Evolutionary conservation across 2,888 invertebrate genomes (phyloP).

Genomic region (Sympetrum striolatum): DNA sequence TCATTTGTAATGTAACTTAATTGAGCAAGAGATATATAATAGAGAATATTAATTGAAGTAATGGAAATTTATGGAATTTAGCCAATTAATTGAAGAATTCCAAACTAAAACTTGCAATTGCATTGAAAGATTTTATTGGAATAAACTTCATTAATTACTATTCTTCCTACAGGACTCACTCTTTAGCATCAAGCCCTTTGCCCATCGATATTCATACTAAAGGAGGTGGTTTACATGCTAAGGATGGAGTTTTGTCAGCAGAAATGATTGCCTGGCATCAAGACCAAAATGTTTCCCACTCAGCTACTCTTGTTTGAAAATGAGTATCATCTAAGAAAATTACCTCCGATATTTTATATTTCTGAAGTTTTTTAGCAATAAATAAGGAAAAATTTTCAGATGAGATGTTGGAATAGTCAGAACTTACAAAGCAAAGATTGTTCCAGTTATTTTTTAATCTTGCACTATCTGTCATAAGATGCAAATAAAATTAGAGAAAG

Average conservation of each 20-base stretch:
- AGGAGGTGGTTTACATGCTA: conserved; percentile 53
- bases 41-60: no score
- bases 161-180: conserved; percentile 51
- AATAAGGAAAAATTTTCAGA: not conserved
- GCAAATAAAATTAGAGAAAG: no score
- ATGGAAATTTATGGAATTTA: no score
- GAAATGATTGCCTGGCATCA: conserved; percentile 68
- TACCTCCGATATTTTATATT: not conserved
- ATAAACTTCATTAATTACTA: not conserved
- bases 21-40: no score
- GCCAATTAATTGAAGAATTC: no score
- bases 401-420: no score
- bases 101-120: no score
- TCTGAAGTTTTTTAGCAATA: not conserved
- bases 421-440: no score
- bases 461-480: no score
- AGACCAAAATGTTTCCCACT: conserved; percentile 54
- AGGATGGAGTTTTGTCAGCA: conserved; percentile 63
- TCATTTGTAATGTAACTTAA: no score
- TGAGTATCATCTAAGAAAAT: not conserved
- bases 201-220: conserved; percentile 54
- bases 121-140: no score
- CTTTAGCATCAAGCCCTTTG: conserved; percentile 51
- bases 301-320: conserved; percentile 49
- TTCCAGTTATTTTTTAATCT: no score